phyloP scores from a whole-genome alignment of 1,140 invertebrate species.

The Pachypeltis micranthus region DNA sequence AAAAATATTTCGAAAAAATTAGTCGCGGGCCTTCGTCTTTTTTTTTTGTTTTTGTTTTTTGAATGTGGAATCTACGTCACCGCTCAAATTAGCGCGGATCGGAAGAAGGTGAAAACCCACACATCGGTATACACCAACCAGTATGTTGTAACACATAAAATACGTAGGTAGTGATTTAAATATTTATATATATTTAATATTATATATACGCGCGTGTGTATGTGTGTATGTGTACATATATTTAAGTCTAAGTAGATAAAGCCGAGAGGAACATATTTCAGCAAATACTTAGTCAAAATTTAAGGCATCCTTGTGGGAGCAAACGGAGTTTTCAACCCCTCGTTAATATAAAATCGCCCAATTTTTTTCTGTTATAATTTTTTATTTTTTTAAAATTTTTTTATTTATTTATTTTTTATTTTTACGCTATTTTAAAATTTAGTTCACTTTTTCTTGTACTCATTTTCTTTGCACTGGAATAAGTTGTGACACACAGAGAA shows the following conservation, averaged over 20 bases:
- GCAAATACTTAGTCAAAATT: neutral
- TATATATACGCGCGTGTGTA: neutral
- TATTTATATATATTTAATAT: neutral
- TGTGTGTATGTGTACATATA: neutral
- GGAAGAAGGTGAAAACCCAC: neutral
- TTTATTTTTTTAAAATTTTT: neutral
- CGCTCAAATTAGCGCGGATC: neutral
- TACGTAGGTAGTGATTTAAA: neutral
- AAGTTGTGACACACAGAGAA: neutral
- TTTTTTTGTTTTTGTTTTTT: no score
- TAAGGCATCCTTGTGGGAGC: slow-evolving; percentile 11
- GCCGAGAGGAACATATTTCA: slow-evolving; percentile 11
- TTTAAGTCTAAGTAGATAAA: neutral
- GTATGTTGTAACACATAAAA: no score
- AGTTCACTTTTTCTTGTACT: neutral
- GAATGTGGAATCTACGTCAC: no score
- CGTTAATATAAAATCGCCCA: no score
- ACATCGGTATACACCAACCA: neutral
- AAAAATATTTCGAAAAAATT: no score
- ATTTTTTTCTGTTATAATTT: neutral
- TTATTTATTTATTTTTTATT: neutral
- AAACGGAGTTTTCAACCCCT: neutral
- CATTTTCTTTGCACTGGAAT: neutral
- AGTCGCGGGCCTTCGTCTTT: no score
- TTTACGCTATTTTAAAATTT: neutral